phyloP scores from a whole-genome alignment of 2,113 vertebrate species.

The Syngnathus typhle region DNA sequence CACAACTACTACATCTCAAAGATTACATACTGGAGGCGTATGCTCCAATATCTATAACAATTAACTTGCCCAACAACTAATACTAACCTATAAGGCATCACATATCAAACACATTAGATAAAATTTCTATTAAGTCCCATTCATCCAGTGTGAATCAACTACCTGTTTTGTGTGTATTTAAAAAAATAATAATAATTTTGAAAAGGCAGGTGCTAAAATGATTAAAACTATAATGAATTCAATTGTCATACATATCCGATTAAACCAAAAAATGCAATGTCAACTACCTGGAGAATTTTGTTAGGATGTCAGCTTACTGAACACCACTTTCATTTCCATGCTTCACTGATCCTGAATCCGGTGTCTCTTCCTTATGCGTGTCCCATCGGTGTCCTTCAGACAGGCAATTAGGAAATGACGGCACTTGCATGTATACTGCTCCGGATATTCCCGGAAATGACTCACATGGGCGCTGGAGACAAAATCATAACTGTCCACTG shows the following conservation, averaged over 20 bases:
- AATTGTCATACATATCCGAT: slow-evolving; percentile 3
- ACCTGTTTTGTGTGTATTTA: not conserved
- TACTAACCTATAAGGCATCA: slow-evolving; percentile 47
- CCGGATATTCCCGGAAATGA: slow-evolving; percentile 80
- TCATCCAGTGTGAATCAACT: slow-evolving; percentile 38
- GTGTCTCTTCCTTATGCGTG: slow-evolving; percentile 38
- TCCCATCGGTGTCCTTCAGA: slow-evolving; percentile 39
- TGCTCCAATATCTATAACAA: slow-evolving; percentile 8
- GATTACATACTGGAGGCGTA: not conserved
- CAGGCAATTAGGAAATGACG: slow-evolving; percentile 76
- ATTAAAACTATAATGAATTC: not conserved
- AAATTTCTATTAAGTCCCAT: slow-evolving; percentile 26
- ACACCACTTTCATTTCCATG: not conserved
- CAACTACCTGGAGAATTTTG: not conserved
- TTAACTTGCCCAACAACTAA: slow-evolving; percentile 16
- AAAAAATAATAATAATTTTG: not conserved
- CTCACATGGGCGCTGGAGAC: slow-evolving; percentile 79
- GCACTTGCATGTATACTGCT: slow-evolving; percentile 79
- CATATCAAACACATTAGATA: slow-evolving; percentile 54
- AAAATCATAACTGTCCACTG: slow-evolving; percentile 80
- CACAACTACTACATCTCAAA: slow-evolving; percentile 13
- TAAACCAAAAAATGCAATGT: not conserved
- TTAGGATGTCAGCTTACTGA: not conserved
- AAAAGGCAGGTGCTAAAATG: slow-evolving; percentile 4
- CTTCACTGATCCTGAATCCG: slow-evolving; percentile 39